These are phyloP conservation scores for Pteromalus puparum DNA, from an alignment of 1,140 invertebrate genomes.

Conservation along the genomic window DNA sequence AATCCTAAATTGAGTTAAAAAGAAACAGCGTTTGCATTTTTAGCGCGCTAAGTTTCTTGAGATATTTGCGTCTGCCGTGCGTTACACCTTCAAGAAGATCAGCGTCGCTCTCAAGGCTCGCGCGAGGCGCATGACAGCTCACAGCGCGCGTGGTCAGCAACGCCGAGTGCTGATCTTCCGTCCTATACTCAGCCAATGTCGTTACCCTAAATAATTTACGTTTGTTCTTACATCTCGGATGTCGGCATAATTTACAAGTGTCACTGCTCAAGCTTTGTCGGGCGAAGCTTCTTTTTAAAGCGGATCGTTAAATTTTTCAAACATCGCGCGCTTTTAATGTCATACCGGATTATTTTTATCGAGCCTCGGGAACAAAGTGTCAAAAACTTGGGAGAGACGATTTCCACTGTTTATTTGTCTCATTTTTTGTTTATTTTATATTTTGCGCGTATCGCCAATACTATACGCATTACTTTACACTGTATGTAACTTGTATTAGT, in stretches of 20 bases:
- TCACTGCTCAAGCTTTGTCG: constrained; percentile 11
- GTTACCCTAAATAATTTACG: constrained; percentile 25
- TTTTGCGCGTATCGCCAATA: too few species aligned
- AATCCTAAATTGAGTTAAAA: neutral
- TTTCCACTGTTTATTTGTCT: too few species aligned
- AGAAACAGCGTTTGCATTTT: neutral
- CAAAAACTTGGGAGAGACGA: too few species aligned
- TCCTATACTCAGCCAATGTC: neutral
- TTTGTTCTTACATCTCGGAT: constrained; percentile 16
- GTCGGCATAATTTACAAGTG: constrained; percentile 3
- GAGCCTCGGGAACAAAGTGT: neutral
- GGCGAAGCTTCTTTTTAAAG: constrained; percentile 2
- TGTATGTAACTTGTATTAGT: too few species aligned
- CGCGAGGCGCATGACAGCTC: neutral
- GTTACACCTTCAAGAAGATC: neutral
- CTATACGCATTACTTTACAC: too few species aligned
- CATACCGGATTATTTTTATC: constrained; percentile 49
- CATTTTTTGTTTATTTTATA: too few species aligned
- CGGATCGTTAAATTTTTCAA: constrained; percentile 24
- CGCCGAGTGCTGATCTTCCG: neutral
- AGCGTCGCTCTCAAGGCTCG: neutral
- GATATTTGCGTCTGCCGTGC: neutral
- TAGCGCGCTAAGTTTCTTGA: neutral
- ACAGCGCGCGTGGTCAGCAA: neutral
- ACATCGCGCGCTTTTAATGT: constrained; percentile 42